Evolutionary conservation across 2,888 invertebrate genomes (phyloP), one percentile per base, ranked within the genome.

Genomic region (Leptopilina drosophilae): DNA sequence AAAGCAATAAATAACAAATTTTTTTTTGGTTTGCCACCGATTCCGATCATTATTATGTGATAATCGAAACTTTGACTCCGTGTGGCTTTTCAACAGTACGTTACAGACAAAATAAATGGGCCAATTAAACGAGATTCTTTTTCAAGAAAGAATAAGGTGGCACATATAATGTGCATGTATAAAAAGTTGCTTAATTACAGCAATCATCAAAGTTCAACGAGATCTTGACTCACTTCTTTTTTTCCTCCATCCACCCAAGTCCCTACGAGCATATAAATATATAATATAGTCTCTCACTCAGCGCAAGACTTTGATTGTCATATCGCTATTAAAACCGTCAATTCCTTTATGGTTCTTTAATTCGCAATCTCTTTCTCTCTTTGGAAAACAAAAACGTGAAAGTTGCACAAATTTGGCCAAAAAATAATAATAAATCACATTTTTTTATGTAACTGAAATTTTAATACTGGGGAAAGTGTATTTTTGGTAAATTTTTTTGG

Each of bases 161-260:
- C 49, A 12, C 49, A 69, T 33, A 33, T 33, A 33, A 33, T 49
- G 69, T 53, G 69, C 53, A 69, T 69, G 69, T 53, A 53, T 20
- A 14, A 69, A 53, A 69, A 49, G 49, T 69, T 26, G 26, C 69
- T 69, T 69, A 69, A 69, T 69, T 69, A 69, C 53, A 26, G 53
- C 33, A 69, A 69, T 15, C 67, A 49, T 46, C 69, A 69, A 69
- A 69, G 69, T 53, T 53, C 69, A 49, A 69, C 69, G 69, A 69
- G 42, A 69, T 69, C 69, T 69, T 49, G 69, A 49, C 49, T 69
- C 49, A 33, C 33, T 33, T 33, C 3, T 69, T 20, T 20, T 69
- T 69, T 69, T 6, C 12, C n/a, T n/a, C n/a, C n/a, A n/a, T 26
- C 53, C 8, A 33, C 8, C 42, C 42, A 42, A 42, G 6, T 42